A percentile compares a stretch with the other conserved stretches of the same genome.
Conservation (phyloP, 2,888 invertebrate species). For the Copidosoma aretas region DNA sequence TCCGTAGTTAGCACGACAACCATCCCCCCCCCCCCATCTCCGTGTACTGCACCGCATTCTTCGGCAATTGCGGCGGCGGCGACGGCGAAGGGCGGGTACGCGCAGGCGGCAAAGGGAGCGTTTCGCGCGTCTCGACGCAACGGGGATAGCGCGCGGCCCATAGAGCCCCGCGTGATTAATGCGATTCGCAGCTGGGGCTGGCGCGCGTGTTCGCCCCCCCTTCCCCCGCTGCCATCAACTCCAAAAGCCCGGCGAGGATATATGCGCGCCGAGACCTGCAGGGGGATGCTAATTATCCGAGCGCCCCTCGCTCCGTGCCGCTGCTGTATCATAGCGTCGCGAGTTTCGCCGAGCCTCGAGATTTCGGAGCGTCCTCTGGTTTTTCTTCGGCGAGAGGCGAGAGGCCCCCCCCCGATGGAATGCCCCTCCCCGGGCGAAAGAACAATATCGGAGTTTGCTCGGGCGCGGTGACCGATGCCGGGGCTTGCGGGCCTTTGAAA, state of each 20-base stretch:
- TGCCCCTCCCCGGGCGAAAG: no score
- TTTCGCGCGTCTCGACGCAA: conserved; percentile 1
- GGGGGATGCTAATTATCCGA: conserved; percentile 55
- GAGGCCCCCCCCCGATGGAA: no score
- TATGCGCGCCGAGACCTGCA: conserved; percentile 43
- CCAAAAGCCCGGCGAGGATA: conserved; percentile 49
- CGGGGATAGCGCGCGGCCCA: conserved; percentile 5
- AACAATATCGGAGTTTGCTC: no score
- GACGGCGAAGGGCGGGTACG: no score
- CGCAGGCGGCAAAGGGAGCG: conserved; percentile 4
- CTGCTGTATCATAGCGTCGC: not conserved
- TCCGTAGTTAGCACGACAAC: no score
- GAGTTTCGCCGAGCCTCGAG: not conserved
- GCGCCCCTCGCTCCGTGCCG: conserved; percentile 23
- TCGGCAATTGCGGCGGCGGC: conserved; percentile 2
- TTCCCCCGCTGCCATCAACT: conserved; percentile 48
- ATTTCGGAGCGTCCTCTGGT: not conserved
- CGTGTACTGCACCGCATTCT: conserved; percentile 4
- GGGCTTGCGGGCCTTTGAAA: not conserved
- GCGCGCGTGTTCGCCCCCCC: conserved; percentile 44
- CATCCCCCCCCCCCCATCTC: not conserved
- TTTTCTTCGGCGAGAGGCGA: not conserved
- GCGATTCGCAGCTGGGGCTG: conserved; percentile 60
- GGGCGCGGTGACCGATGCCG: no score
- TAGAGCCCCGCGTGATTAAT: conserved; percentile 56